Conservation (phyloP, 2,113 vertebrate species). For the Ceyx margarethae region DNA sequence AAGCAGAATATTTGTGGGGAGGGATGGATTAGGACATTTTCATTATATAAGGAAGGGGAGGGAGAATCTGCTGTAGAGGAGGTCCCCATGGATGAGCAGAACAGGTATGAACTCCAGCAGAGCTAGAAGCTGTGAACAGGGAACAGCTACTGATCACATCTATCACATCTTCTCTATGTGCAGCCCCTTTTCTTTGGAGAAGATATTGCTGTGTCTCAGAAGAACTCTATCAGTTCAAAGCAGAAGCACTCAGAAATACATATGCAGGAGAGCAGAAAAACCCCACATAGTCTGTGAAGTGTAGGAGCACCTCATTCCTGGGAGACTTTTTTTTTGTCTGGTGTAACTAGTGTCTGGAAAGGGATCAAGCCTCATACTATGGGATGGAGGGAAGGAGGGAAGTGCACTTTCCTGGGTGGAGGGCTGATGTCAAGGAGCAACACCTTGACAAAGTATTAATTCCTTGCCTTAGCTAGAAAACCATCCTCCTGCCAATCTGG, state of each 20-base stretch:
- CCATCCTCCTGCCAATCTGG: background rate
- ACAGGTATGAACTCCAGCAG: background rate
- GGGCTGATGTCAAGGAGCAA: background rate
- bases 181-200: background rate
- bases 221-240: background rate
- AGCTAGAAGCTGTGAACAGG: background rate
- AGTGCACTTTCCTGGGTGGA: background rate
- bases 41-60: background rate
- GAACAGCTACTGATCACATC: background rate
- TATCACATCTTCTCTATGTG: background rate
- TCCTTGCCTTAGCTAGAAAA: background rate
- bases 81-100: background rate
- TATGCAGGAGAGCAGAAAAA: background rate
- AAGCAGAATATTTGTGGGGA: background rate
- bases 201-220: background rate
- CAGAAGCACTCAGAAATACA: background rate
- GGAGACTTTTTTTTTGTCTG: background rate
- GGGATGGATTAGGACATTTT: background rate
- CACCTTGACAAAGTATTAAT: background rate
- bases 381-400: background rate
- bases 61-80: background rate
- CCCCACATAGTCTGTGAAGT: rapidly evolving
- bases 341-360: background rate
- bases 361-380: background rate
- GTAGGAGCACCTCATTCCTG: background rate